Base-by-base conservation (phyloP, 2,888 invertebrate genomes). In the Drosophila eohydei region DNA sequence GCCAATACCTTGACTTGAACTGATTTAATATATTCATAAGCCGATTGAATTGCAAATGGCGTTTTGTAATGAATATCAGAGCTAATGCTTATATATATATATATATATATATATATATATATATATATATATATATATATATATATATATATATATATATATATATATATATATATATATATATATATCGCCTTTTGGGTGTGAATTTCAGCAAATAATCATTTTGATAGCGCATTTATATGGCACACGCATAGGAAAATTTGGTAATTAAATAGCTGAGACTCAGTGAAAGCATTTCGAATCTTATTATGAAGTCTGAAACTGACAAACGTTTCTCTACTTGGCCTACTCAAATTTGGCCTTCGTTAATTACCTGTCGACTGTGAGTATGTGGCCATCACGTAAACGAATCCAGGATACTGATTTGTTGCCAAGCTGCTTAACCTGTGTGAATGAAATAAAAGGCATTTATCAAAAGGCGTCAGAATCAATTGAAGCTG, bases 381-480 rank as follows among this genome's bases (percentile, higher is more conserved):
- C 97, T 69, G 97, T 97, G 88, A 97, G 95, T 93, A 97, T 97
- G 94, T 97, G 97, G 84, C 97, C 96, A 94, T 97, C 97, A 91
- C 97, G 95, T 78, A 96, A 95, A 90, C 97, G 95, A 92, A 97
- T 97, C 97, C 97, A 97, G 89, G 97, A 97, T 81, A 97, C 97
- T 76, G 97, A 97, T 95, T 97, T 97, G 94, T 97, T 97, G 92
- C 97, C 97, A 86, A 97, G 95, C 94, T 97, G 97, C 81, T 96
- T 96, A 84, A 97, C 95, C 95, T 95, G 93, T 95, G 93, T 6
- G 26, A 11, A 8, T 16, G 91, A 88, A 48, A 68, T 40, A 11
- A 16, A 40, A 30, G 8, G 4, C 4, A 9, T 26, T 36, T 8
- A 21, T 51, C 3, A 14, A 21, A 14, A 14, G 2, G 4, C 4